A percentile compares a stretch with the other conserved stretches of the same genome.
phyloP scores from a whole-genome alignment of 2,888 invertebrate species.

The Pegoplata infirma region DNA sequence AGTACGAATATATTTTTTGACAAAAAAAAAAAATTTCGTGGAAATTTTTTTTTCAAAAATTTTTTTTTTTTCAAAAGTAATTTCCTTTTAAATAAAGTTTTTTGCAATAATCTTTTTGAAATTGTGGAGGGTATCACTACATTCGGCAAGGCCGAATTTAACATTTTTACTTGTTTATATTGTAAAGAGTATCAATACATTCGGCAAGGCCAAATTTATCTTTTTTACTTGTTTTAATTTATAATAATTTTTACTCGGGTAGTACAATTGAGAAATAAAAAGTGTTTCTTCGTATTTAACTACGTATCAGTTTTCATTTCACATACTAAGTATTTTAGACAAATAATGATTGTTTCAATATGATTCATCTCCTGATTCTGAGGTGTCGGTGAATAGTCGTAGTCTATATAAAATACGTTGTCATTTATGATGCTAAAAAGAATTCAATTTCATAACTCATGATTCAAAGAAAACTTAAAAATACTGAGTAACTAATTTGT shows the following conservation, averaged over 20 bases:
- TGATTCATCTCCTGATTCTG: slow-evolving; percentile 42
- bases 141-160: too few species aligned
- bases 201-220: too few species aligned
- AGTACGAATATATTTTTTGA: too few species aligned
- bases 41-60: too few species aligned
- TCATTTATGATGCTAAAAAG: slow-evolving; percentile 28
- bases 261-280: not conserved
- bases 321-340: not conserved
- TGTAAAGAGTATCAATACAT: too few species aligned
- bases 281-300: not conserved
- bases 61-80: too few species aligned
- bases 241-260: not conserved
- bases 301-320: slow-evolving; percentile 22
- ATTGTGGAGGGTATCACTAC: too few species aligned
- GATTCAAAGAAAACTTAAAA: slow-evolving; percentile 37
- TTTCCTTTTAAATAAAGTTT: too few species aligned
- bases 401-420: not conserved
- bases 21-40: too few species aligned
- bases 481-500: slow-evolving; percentile 12
- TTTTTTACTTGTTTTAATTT: too few species aligned
- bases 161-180: too few species aligned
- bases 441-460: slow-evolving; percentile 50
- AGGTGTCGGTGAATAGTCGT: slow-evolving; percentile 3
- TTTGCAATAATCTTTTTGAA: too few species aligned
- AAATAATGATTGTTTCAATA: slow-evolving; percentile 2